Evolutionary conservation across 2,888 invertebrate genomes (phyloP), one percentile per base, ranked within the genome.

Genomic region (Plemyria rubiginata): DNA sequence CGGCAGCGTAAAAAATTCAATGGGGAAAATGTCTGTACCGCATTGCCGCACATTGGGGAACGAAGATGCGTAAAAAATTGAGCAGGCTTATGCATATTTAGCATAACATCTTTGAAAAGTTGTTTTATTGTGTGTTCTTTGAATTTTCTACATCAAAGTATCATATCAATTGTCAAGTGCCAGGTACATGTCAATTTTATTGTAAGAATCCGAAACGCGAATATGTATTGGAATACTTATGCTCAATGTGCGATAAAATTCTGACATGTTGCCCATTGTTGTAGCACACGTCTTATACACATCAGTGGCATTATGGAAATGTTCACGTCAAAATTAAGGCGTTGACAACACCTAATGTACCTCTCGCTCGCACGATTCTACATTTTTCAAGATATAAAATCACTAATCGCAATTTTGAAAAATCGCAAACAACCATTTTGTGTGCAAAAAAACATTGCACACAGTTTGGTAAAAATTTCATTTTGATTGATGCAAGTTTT

Each of bases 1-100:
- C 62, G 62, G 65, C 64, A 66, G 70, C 54, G 66, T 62, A 62
- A 61, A 70, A 66, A 68, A 70, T 62, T 66, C 60, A 62, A 65
- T 60, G 36, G 50, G 38, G 38, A 54, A 58, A 57, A 57, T 22
- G 13, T 45, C 60, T 15, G 48, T 28, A 46, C 48, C 51, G 56
- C 48, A 16, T 43, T 16, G 53, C 28, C 59, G 55, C 64, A 58
- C 60, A 54, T 55, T 58, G 60, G 11, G 16, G 41, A 49, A 62
- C 29, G 29, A 54, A 50, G 45, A 57, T 45, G 49, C 29, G 36
- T 28, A 54, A 64, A 52, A 54, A 57, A 52, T 45, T 11, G 36
- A 11, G 36, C 0, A 32, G 32, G 32, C 32, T 3, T 11, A 38
- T n/a, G n/a, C n/a, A n/a, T n/a, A n/a, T n/a, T n/a, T n/a, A n/a